phyloP scores from a whole-genome alignment of 2,113 vertebrate genomes.

The Poeciliopsis turrubarensis region DNA sequence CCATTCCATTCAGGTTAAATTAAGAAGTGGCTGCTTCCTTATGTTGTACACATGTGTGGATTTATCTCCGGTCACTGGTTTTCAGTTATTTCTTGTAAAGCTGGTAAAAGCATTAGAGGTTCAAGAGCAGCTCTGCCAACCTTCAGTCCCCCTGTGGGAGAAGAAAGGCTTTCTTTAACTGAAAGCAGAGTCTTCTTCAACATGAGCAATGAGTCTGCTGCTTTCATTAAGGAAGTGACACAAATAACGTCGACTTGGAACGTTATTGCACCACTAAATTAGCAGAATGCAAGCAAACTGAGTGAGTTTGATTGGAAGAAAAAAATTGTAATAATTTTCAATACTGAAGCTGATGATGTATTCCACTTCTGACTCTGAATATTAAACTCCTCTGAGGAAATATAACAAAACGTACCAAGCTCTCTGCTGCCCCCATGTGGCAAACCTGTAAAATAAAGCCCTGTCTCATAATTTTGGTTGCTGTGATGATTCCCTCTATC shows the following conservation, averaged over 20 bases:
- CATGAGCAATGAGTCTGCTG: slow-evolving; percentile 68
- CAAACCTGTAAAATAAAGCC: neutral
- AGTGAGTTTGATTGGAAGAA: slow-evolving; percentile 43
- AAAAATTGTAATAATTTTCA: slow-evolving; percentile 5
- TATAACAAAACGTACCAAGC: neutral
- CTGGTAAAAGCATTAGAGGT: slow-evolving; percentile 77
- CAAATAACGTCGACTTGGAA: slow-evolving; percentile 57
- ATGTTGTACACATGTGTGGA: slow-evolving; percentile 53
- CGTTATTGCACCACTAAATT: slow-evolving; percentile 44
- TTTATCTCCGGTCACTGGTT: slow-evolving; percentile 52
- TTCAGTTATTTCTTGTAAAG: slow-evolving; percentile 53
- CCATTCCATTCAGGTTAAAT: slow-evolving; percentile 3
- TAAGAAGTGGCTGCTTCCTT: slow-evolving; percentile 21
- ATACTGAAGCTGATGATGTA: neutral
- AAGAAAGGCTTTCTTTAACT: slow-evolving; percentile 86
- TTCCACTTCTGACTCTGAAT: neutral
- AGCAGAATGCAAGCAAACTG: slow-evolving; percentile 57
- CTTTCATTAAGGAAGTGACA: slow-evolving; percentile 76
- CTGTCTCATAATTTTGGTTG: neutral
- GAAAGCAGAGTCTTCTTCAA: slow-evolving; percentile 63
- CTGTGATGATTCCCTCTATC: slow-evolving; percentile 2
- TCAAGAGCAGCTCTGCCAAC: slow-evolving; percentile 88
- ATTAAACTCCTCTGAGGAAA: neutral
- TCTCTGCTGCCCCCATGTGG: slow-evolving; percentile 56
- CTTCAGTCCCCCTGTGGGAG: slow-evolving; percentile 85